Percentiles rank a stretch among this genome's conserved stretches.
These are phyloP conservation scores for Oxyura jamaicensis DNA, from an alignment of 2,113 vertebrate genomes.

Conservation along the genomic window DNA sequence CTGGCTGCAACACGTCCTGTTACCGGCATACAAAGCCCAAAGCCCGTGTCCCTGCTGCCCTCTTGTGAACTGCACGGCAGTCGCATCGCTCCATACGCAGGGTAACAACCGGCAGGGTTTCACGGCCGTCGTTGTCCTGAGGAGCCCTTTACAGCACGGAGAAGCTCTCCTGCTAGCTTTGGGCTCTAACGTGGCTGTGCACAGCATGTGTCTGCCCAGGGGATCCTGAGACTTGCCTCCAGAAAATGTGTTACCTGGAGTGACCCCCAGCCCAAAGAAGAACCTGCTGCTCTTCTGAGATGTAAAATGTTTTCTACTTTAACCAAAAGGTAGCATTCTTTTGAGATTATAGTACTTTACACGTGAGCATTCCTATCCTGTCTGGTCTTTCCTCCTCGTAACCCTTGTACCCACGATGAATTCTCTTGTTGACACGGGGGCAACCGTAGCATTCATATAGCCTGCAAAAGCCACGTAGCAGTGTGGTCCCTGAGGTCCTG, in stretches of 20 bases:
- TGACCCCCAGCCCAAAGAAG: not conserved
- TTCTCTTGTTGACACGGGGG: not conserved
- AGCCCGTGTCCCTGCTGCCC: not conserved
- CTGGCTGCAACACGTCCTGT: not conserved
- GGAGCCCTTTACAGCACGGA: not conserved
- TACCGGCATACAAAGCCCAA: not conserved
- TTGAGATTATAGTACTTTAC: not conserved
- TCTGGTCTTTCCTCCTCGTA: not conserved
- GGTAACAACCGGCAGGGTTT: fast-evolving
- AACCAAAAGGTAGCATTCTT: not conserved
- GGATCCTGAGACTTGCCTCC: not conserved
- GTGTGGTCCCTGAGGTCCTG: too few species aligned
- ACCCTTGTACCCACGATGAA: not conserved
- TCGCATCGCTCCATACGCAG: fast-evolving
- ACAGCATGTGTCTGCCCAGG: fast-evolving
- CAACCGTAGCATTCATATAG: too few species aligned
- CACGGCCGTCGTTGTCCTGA: not conserved
- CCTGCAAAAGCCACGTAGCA: too few species aligned
- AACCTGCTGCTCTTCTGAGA: not conserved
- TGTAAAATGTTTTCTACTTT: not conserved
- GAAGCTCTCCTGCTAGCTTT: not conserved
- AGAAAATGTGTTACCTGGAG: too few species aligned
- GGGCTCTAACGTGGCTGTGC: not conserved
- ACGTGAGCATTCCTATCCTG: not conserved
- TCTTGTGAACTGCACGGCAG: not conserved